Evolutionary conservation across 2,888 invertebrate species (phyloP), one percentile per base, ranked within the genome.

Genomic region (Agrotis clavis): DNA sequence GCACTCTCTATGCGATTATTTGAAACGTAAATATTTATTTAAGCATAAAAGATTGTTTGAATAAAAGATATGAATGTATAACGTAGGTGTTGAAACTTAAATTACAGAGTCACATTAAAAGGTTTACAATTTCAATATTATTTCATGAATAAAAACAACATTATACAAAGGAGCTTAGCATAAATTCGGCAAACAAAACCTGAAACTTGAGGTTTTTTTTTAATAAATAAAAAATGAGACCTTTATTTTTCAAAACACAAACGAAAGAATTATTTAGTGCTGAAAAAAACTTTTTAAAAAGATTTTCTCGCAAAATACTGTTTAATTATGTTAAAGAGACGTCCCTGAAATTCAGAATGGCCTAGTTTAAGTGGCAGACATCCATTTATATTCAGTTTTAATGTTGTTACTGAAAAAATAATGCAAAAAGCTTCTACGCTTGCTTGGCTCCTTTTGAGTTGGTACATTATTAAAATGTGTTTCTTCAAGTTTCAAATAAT

Each of bases 301-400:
- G 79, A 74, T 78, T 83, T 67, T 66, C 61, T 67, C 69, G 19
- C 63, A 69, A 87, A 78, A 86, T 80, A 82, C 81, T 79, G 87
- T 74, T 86, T 86, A 81, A 83, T 86, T 85, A 86, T 86, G 87
- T 78, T 81, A 86, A 86, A 79, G 71, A 85, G 78, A 56, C 77
- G 72, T 75, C 79, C 72, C 75, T 72, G 63, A 81, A 85, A 70
- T 82, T 81, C 81, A 64, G 48, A 84, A 87, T 71, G 56, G 79
- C 82, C 76, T 81, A 86, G 76, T 84, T 78, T 79, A 79, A 75
- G 71, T 79, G 59, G 68, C 69, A 80, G 83, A 84, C 79, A 82
- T 68, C 77, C 74, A 86, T 86, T 84, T 84, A 76, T 79, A 86
- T 87, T 86, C 84, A 81, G 83, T 86, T 87, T 82, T 79, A 84